Evolutionary conservation across 2,797 vertebrate species (phyloP).

Genomic region (Acanthornis magna): DNA sequence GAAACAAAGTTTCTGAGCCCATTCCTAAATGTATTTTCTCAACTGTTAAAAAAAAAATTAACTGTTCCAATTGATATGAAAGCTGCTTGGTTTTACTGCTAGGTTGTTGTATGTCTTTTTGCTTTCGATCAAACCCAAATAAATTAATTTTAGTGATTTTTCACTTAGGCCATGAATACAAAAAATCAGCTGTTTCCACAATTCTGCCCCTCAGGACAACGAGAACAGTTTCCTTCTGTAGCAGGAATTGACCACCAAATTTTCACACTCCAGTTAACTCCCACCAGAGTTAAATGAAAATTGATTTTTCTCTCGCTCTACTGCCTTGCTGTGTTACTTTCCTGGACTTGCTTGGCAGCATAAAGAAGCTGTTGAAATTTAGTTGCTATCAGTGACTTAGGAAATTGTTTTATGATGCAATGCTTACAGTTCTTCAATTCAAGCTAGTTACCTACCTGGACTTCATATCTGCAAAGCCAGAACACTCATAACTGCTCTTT

Average conservation of each 20-base stretch:
- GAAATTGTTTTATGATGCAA: background rate
- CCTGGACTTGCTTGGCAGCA: background rate
- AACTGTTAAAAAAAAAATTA: background rate
- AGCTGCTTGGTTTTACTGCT: background rate
- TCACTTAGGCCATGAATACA: background rate
- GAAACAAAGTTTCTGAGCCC: background rate
- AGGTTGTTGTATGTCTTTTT: background rate
- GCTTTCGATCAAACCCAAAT: background rate
- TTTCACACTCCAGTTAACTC: slow-evolving; percentile 11
- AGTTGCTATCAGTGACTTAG: background rate
- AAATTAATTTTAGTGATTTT: background rate
- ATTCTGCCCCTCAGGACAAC: background rate
- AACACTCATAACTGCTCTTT: background rate
- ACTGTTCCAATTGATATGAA: background rate
- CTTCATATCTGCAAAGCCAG: background rate
- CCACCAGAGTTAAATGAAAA: slow-evolving; percentile 21
- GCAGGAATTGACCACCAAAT: background rate
- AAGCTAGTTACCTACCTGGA: background rate
- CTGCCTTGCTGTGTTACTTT: background rate
- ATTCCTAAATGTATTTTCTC: background rate
- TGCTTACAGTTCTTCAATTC: background rate
- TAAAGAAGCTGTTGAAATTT: background rate
- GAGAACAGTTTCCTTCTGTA: background rate
- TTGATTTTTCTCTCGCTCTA: background rate
- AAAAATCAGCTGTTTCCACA: background rate